Evolutionary conservation across 2,888 invertebrate species (phyloP).

Genomic region (Lysandra coridon): DNA sequence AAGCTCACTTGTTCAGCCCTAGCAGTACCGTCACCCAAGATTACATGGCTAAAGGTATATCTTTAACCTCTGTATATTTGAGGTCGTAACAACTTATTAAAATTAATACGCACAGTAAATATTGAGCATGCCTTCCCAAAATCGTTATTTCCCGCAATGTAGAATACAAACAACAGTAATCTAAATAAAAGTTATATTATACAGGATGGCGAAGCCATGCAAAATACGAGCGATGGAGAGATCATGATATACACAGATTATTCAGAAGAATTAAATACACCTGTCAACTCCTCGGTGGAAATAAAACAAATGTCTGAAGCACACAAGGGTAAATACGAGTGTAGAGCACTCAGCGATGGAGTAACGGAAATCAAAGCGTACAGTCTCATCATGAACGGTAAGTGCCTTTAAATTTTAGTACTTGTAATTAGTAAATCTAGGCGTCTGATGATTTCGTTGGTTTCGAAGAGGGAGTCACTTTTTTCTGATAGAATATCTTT

Average conservation of each 20-base stretch:
- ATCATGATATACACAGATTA: conserved; percentile 41
- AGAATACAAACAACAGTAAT: too few species aligned
- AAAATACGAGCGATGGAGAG: conserved; percentile 44
- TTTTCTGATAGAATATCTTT: too few species aligned
- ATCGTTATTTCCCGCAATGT: too few species aligned
- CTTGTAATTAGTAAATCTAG: too few species aligned
- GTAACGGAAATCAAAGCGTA: conserved; percentile 43
- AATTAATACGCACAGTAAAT: neutral
- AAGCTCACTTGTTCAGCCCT: conserved; percentile 75
- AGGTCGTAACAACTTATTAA: too few species aligned
- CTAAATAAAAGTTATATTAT: neutral
- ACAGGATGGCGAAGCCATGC: conserved; percentile 45
- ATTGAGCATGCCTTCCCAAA: neutral
- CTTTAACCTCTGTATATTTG: conserved; percentile 30
- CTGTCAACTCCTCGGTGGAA: conserved; percentile 55
- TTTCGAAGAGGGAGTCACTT: too few species aligned
- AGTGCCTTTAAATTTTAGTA: conserved; percentile 10
- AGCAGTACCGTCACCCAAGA: conserved; percentile 83
- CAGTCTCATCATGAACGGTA: conserved; percentile 53
- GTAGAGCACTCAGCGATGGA: conserved; percentile 47
- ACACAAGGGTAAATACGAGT: conserved; percentile 57
- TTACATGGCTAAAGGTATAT: conserved; percentile 86
- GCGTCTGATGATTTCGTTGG: too few species aligned
- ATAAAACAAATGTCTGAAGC: conserved; percentile 52
- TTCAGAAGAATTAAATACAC: conserved; percentile 46